phyloP scores from a whole-genome alignment of 2,113 vertebrate species.

The Sylvilagus bachmani region DNA sequence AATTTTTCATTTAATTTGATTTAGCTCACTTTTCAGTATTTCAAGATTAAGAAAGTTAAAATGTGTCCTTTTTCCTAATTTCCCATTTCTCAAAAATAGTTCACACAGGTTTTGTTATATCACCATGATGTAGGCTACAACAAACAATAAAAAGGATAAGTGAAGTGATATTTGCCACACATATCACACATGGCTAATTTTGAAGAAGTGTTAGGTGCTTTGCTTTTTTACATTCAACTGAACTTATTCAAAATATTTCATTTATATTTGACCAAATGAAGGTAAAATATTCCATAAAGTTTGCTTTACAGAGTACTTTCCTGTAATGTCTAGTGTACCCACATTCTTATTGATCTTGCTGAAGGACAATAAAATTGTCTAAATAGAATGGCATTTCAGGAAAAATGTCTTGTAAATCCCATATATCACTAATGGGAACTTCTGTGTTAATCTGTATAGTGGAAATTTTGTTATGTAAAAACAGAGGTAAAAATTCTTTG shows the following conservation, averaged over 20 bases:
- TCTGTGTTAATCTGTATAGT: background rate
- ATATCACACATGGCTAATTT: background rate
- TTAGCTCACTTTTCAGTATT: background rate
- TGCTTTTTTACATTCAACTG: background rate
- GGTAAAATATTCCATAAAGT: background rate
- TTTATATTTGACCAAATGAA: background rate
- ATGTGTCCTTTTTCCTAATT: background rate
- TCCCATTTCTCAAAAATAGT: background rate
- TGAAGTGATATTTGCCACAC: background rate
- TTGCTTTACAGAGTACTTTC: background rate
- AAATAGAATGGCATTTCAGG: background rate
- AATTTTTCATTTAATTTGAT: background rate
- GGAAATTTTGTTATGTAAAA: background rate
- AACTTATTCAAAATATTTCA: background rate
- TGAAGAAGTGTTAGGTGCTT: background rate
- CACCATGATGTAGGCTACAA: background rate
- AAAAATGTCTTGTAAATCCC: background rate
- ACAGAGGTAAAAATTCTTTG: conserved; percentile 3
- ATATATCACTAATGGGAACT: background rate
- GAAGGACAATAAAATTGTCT: background rate
- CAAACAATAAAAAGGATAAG: background rate
- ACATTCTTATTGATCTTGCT: background rate
- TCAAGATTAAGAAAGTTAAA: background rate
- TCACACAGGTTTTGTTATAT: background rate
- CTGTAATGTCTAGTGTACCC: background rate